phyloP scores from a whole-genome alignment of 2,113 vertebrate genomes.

The Pelecanus crispus region DNA sequence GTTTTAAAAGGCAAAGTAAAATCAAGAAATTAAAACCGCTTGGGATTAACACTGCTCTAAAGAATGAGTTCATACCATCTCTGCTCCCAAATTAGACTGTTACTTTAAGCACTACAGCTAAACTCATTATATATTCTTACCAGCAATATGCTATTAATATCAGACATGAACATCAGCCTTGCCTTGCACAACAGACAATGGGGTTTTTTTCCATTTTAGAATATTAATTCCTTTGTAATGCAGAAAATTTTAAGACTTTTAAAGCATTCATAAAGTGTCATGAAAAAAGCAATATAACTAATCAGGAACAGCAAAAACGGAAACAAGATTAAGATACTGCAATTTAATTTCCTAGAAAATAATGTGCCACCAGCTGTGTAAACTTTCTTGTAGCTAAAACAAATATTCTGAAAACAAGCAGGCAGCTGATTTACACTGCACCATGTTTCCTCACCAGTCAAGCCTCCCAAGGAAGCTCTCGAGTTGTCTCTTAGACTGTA shows the following conservation, averaged over 20 bases:
- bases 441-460: not conserved
- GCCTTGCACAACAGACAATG: not conserved
- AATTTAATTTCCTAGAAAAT: conserved; percentile 52
- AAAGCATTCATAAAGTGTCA: not conserved
- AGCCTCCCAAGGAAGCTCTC: not conserved
- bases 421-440: not conserved
- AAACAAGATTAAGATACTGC: not conserved
- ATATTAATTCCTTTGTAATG: not conserved
- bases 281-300: not conserved
- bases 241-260: not conserved
- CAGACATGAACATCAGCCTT: not conserved
- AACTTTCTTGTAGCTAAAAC: conserved; percentile 23
- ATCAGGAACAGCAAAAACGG: not conserved
- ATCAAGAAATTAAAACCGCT: not conserved
- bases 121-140: not conserved
- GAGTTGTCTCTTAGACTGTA: not conserved
- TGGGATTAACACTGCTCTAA: not conserved
- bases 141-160: not conserved
- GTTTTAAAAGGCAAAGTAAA: not conserved
- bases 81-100: not conserved
- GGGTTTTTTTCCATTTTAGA: not conserved
- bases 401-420: conserved; percentile 34
- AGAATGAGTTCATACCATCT: not conserved
- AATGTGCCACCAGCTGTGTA: conserved; percentile 24
- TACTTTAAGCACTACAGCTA: not conserved